These are phyloP conservation scores for Amphipoea oculea DNA, from an alignment of 2,888 invertebrate species.

Conservation along the genomic window DNA sequence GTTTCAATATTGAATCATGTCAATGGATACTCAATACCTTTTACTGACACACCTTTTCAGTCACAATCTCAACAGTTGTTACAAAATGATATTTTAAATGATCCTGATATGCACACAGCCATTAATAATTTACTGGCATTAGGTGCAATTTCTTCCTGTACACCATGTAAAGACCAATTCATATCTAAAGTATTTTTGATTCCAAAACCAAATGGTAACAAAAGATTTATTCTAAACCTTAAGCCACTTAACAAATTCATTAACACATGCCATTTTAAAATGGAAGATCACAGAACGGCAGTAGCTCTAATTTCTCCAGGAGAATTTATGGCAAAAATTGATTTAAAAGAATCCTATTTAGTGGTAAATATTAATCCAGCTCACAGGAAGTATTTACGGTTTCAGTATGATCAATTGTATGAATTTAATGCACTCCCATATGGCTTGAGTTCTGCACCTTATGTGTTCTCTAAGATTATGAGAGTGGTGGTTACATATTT, in stretches of 20 bases:
- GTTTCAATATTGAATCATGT: no score
- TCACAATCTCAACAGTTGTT: no score
- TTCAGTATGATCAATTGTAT: not conserved
- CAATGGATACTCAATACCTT: no score
- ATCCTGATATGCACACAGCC: not conserved
- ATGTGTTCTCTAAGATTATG: no score
- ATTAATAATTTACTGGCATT: not conserved
- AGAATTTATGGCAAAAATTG: not conserved
- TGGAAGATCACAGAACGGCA: not conserved
- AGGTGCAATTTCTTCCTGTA: not conserved
- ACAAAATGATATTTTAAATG: no score
- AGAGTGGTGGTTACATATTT: no score
- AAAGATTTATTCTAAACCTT: not conserved
- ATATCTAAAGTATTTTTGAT: not conserved
- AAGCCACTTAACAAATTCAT: not conserved
- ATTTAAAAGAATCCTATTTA: not conserved
- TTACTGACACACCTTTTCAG: no score
- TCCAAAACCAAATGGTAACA: not conserved
- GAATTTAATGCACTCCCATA: not conserved
- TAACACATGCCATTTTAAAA: not conserved
- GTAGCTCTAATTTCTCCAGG: not conserved
- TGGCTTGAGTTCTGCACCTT: no score
- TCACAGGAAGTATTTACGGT: not conserved
- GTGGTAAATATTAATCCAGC: not conserved
- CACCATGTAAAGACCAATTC: not conserved